Base-by-base conservation (phyloP, 2,888 invertebrate species). In the Zygothrica quintamaculata region DNA sequence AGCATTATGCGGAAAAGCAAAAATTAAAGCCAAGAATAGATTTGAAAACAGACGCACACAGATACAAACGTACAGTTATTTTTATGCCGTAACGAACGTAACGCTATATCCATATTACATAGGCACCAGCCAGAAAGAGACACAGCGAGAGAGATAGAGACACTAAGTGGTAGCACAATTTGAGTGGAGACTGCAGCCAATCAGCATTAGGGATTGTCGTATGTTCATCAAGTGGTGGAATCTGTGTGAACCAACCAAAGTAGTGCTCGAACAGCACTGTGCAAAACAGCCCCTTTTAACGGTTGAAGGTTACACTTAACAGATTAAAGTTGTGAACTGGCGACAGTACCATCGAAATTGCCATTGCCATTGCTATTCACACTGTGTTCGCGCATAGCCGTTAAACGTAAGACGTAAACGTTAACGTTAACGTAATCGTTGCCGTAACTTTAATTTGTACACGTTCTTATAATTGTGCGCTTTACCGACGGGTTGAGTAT, bases 341-440 rank as follows among this genome's bases (percentile, higher is more conserved):
- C 56, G 53, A 64, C 47, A 64, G 64, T 68, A n/a, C n/a, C 34
- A 62, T 62, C n/a, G n/a, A n/a, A n/a, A n/a, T n/a, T n/a, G n/a
- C n/a, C n/a, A 56, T 43, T 58, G 59, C 39, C 59, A 72, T 58
- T 58, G 39, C 42, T 78, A 74, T 56, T 78, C 48, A 43, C 52
- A 65, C 52, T 53, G 59, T 48, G 52, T 48, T 51, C 44, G 76
- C 53, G 48, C 46, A 55, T n/a, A n/a, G n/a, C n/a, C n/a, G n/a
- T 47, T 46, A 50, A 57, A 40, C 46, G 36, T 52, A 61, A 48
- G n/a, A 47, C 18, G 18, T 25, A 36, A 25, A 26, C 42, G 31
- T 12, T 34, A 9, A 1, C 29, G 29, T 7, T 7, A 9, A 31
- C 53, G 29, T 29, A 8, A 5, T 5, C 18, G 18, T 22, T 22